Percentiles rank a stretch among this genome's conserved stretches.
phyloP scores from a whole-genome alignment of 2,113 vertebrate genomes.

The Parus major region DNA sequence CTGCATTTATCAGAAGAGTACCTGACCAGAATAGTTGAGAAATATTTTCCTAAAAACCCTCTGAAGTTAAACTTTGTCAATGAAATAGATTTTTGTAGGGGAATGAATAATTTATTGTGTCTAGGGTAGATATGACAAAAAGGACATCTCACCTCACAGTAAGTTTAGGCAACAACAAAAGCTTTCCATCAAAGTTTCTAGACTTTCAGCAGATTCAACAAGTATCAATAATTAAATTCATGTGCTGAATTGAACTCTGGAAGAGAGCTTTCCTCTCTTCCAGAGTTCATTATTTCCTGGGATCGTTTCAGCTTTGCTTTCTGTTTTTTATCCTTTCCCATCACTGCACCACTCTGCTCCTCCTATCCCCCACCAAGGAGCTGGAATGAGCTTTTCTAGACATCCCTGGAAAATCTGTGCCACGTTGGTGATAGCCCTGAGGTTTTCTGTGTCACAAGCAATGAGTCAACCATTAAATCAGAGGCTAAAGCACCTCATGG shows the following conservation, averaged over 20 bases:
- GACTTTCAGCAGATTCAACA: neutral
- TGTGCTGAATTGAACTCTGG: neutral
- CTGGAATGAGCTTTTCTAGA: neutral
- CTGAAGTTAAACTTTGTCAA: neutral
- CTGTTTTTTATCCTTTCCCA: neutral
- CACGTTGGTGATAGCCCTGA: neutral
- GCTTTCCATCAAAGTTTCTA: neutral
- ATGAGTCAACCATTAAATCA: neutral
- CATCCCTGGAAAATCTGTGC: neutral
- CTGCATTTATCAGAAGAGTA: neutral
- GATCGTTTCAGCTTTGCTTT: neutral
- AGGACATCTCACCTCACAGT: neutral
- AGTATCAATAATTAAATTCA: neutral
- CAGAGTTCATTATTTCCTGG: neutral
- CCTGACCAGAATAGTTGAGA: neutral
- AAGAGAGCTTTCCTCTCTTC: too few species aligned
- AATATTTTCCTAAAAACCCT: neutral
- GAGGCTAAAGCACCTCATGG: neutral
- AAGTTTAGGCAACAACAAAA: neutral
- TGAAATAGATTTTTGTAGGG: neutral
- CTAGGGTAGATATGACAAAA: neutral
- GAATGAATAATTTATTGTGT: neutral
- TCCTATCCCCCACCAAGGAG: fast-evolving
- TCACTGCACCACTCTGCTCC: neutral
- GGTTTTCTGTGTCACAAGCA: neutral